Evolutionary conservation across 2,797 vertebrate genomes (phyloP), one percentile per base, ranked within the genome.

Genomic region (Anolis apletophallus): DNA sequence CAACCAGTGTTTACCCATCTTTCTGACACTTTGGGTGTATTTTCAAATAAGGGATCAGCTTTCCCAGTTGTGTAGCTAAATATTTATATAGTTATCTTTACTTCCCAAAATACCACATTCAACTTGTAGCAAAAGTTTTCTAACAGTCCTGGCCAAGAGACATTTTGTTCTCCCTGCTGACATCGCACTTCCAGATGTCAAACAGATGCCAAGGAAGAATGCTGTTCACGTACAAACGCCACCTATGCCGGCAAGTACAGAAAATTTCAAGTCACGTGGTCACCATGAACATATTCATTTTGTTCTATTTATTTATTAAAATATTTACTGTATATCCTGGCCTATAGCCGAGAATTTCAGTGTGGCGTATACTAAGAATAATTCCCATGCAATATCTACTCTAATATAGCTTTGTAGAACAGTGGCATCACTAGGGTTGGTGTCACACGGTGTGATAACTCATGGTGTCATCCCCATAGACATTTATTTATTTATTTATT

Each of bases 181-280:
- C 0, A 3, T 68, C 86, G 93, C 73, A 67, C 90, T 50, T 32
- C 61, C 90, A 93, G 91, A 91, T 93, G 93, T 90, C 88, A 91
- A 88, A 50, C 93, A 94, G 88, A 94, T 77, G 88, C 78, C 80
- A 84, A 85, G 83, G 14, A 90, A 91, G 78, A 86, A 90, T 73
- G 54, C 10, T 61, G 78, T 80, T 82, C 82, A 71, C 85, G 78
- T 40, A 75, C 88, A 36, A 92, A 83, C 34, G 14, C 68, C 87
- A 57, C 36, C 85, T 88, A 87, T 89, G 83, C 82, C 80, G 69
- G 78, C 59, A 91, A 90, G 71, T 46, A 46, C 71, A 91, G 79
- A 85, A 91, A 92, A 86, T 46, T 0, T 14, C 87, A 90, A 87
- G 46, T 89, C 87, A 23, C 36, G 86, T 64, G 88, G 34, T 84